These are phyloP conservation scores for Xanthia icteritia DNA, from an alignment of 2,888 invertebrate species.

Conservation along the genomic window DNA sequence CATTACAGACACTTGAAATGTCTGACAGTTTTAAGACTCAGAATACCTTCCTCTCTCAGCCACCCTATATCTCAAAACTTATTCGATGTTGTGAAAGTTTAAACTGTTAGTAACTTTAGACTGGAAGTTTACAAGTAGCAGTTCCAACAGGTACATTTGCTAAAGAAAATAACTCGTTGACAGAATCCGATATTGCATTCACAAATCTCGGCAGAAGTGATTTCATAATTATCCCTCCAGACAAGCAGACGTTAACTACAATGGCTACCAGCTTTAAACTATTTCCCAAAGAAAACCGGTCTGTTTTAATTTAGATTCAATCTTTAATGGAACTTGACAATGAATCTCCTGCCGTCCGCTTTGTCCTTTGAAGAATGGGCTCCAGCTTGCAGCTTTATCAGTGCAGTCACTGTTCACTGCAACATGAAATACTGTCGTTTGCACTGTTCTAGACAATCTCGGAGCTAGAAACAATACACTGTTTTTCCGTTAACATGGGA, in stretches of 20 bases:
- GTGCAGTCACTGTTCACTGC: conserved; percentile 30
- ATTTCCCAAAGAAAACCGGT: conserved; percentile 32
- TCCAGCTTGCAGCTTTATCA: conserved; percentile 48
- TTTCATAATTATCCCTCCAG: conserved; percentile 21
- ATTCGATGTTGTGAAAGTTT: background rate
- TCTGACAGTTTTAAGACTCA: conserved; percentile 8
- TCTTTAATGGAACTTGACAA: conserved; percentile 54
- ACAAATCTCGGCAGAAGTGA: background rate
- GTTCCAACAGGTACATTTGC: background rate
- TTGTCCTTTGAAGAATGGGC: conserved; percentile 55
- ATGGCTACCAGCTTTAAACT: conserved; percentile 20
- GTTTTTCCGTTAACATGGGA: background rate
- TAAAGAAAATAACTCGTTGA: background rate
- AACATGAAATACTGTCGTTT: conserved; percentile 34
- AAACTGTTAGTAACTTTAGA: background rate
- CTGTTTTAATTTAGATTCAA: conserved; percentile 58
- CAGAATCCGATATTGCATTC: background rate
- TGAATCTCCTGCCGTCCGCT: conserved; percentile 44
- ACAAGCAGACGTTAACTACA: conserved; percentile 8
- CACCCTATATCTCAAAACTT: background rate
- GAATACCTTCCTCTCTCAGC: background rate
- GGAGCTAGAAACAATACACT: conserved; percentile 7
- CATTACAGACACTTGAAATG: conserved; percentile 1
- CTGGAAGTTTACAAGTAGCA: background rate
- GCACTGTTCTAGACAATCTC: conserved; percentile 3